phyloP scores from a whole-genome alignment of 2,888 invertebrate species.

The Caenorhabditis sp. region DNA sequence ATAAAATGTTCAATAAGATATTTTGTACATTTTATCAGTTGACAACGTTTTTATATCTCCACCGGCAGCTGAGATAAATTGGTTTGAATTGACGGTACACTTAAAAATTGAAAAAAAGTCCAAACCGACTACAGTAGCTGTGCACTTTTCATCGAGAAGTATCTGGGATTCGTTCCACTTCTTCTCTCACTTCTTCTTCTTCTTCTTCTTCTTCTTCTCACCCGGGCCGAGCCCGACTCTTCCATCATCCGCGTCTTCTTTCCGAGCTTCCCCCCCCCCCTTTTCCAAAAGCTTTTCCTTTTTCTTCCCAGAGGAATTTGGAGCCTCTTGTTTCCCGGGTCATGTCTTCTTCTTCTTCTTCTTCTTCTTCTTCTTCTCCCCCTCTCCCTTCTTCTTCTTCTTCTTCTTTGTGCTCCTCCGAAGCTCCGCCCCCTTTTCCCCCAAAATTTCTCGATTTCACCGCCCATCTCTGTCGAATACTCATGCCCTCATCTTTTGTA shows the following conservation, averaged over 20 bases:
- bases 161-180: not conserved
- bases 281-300: not conserved
- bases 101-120: too few relatives aligned
- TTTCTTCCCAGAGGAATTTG: constrained; percentile 39
- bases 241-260: constrained; percentile 23
- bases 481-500: too few relatives aligned
- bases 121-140: too few relatives aligned
- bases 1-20: too few relatives aligned
- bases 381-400: not conserved
- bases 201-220: not conserved
- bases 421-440: too few relatives aligned
- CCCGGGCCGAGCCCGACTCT: not conserved
- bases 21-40: too few relatives aligned
- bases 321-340: constrained; percentile 40
- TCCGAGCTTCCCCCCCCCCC: constrained; percentile 1
- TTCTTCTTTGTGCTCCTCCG: too few relatives aligned
- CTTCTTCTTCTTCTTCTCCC: not conserved
- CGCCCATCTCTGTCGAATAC: too few relatives aligned
- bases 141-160: not conserved
- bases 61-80: too few relatives aligned
- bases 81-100: too few relatives aligned
- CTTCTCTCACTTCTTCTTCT: not conserved
- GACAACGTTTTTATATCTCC: too few relatives aligned
- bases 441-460: too few relatives aligned
- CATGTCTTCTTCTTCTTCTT: constrained; percentile 20